Conservation (phyloP, 2,797 vertebrate genomes). For the Cheirogaleus major region DNA sequence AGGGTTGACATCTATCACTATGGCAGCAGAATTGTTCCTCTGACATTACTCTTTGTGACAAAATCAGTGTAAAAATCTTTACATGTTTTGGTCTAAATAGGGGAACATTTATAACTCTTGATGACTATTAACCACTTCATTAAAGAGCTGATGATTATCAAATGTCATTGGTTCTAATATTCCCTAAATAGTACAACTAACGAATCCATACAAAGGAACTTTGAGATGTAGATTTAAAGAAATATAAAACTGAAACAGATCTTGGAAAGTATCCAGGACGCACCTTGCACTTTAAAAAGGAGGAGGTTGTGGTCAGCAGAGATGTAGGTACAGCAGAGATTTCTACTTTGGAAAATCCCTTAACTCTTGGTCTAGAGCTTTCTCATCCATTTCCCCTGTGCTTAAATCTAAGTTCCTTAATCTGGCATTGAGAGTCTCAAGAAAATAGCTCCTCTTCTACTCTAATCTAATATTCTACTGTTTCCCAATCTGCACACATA, state of each 20-base stretch:
- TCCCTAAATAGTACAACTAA: background rate
- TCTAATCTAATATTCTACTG: background rate
- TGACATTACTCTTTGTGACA: background rate
- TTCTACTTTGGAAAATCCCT: background rate
- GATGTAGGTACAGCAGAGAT: too few relatives aligned
- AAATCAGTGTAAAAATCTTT: background rate
- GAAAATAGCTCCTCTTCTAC: background rate
- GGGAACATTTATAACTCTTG: background rate
- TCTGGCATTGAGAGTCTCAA: background rate
- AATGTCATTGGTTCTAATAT: background rate
- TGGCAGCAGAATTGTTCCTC: background rate
- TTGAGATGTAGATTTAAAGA: background rate
- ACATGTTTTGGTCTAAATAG: background rate
- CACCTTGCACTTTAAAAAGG: background rate
- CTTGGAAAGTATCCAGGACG: background rate
- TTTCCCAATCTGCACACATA: background rate
- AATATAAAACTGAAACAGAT: background rate
- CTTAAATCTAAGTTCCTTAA: background rate
- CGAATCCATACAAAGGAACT: background rate
- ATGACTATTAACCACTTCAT: background rate
- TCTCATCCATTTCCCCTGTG: background rate
- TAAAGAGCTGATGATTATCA: background rate
- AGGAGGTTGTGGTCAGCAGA: background rate
- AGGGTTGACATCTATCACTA: background rate
- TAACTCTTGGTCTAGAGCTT: background rate